Percentiles rank a stretch among this genome's conserved stretches.
phyloP scores from a whole-genome alignment of 2,888 invertebrate genomes.

The Polymixis flavicincta region DNA sequence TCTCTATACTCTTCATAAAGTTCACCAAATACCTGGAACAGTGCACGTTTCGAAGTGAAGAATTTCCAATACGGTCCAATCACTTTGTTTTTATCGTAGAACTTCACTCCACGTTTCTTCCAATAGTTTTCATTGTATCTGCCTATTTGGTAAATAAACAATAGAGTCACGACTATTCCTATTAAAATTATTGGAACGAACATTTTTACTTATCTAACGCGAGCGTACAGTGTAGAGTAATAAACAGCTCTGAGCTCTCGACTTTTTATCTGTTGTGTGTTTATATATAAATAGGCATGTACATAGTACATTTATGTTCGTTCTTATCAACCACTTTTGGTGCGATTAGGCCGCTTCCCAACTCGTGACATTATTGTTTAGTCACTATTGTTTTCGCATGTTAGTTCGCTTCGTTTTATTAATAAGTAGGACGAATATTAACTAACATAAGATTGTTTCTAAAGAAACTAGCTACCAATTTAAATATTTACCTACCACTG shows the following conservation, averaged over 20 bases:
- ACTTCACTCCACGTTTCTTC: conserved; percentile 69
- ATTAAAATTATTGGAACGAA: conserved; percentile 17
- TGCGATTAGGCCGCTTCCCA: not conserved
- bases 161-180: not conserved
- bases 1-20: conserved; percentile 72
- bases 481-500: not conserved
- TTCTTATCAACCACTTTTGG: conserved; percentile 1
- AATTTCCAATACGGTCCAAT: conserved; percentile 67
- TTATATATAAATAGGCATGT: conserved; percentile 1
- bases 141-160: conserved; percentile 13
- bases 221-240: not conserved
- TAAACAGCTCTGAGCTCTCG: conserved; percentile 1
- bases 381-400: too few species aligned
- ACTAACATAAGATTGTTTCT: too few species aligned
- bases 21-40: conserved; percentile 44
- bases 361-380: not conserved
- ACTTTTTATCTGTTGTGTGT: not conserved
- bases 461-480: too few species aligned
- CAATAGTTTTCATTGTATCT: conserved; percentile 72
- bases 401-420: too few species aligned
- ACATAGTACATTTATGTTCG: not conserved
- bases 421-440: too few species aligned
- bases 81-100: conserved; percentile 40
- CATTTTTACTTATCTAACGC: conserved; percentile 8
- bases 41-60: conserved; percentile 6